Evolutionary conservation across 2,888 invertebrate species (phyloP).

Genomic region (Formica aserva): DNA sequence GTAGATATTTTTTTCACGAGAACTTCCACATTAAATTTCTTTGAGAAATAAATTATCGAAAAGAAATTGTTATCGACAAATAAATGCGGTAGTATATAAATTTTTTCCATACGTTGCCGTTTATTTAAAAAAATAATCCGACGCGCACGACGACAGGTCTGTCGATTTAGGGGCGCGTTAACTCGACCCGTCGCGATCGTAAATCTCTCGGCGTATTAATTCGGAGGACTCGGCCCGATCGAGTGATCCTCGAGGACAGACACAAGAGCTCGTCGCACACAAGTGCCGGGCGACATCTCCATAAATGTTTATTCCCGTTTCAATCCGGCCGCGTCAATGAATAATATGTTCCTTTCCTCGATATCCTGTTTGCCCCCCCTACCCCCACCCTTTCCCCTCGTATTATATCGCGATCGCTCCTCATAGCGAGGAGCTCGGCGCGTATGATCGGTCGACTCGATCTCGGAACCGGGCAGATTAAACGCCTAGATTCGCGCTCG

Average conservation of each 20-base stretch:
- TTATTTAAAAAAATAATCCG: background rate
- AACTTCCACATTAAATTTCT: background rate
- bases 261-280: background rate
- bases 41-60: background rate
- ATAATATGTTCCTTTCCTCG: slow-evolving; percentile 30
- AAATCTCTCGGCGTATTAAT: slow-evolving; percentile 29
- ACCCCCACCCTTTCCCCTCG: background rate
- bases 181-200: background rate
- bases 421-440: slow-evolving; percentile 27
- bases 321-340: slow-evolving; percentile 35
- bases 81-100: background rate
- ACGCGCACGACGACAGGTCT: background rate
- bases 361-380: background rate
- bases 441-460: slow-evolving; percentile 40
- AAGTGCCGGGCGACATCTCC: slow-evolving; percentile 25
- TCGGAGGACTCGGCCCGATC: slow-evolving; percentile 16
- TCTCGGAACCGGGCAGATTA: slow-evolving; percentile 56
- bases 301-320: slow-evolving; percentile 43
- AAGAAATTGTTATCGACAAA: background rate
- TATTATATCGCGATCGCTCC: slow-evolving; percentile 44
- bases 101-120: background rate
- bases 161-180: slow-evolving; percentile 1
- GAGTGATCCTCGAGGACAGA: slow-evolving; percentile 1
- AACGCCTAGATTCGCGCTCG: slow-evolving; percentile 51
- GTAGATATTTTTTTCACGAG: background rate